Evolutionary conservation across 2,888 invertebrate genomes (phyloP), one percentile per base, ranked within the genome.

Genomic region (Mellilla xanthometata): DNA sequence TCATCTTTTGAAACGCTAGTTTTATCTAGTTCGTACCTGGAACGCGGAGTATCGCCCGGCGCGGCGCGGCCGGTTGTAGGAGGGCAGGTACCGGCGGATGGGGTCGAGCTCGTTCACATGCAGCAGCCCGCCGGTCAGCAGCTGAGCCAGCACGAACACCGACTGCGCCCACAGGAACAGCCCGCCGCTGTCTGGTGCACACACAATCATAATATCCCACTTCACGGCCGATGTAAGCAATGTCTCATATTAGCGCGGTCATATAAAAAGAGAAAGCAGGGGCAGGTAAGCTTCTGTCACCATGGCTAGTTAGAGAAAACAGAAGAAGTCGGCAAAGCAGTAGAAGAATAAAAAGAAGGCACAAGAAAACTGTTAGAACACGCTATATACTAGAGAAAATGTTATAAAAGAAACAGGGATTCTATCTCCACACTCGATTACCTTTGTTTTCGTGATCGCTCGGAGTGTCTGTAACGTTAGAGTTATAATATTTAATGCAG

Each of bases 71-170:
- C 99, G 91, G 77, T 98, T 98, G 76, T 97, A 98, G 0, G 98
- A 98, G 0, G 99, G 99, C 61, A 99, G 89, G 82, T 99, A 98
- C 22, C 99, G 93, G 33, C 98, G 91, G 57, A 99, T 96, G 0
- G 98, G 98, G 84, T 99, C 99, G 51, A 99, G 85, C 83, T 99
- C 99, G 70, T 97, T 98, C 23, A 98, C 95, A 73, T 98, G 96
- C 40, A 99, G 88, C 49, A 99, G 87, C 0, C 96, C 95, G 15
- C 95, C 96, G 1, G 97, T 97, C 49, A 99, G 87, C 34, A 99
- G 90, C 77, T 98, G 97, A 0, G 98, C 94, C 62, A 99, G 94
- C 50, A 99, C 93, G 81, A 98, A 98, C 90, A 99, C 91, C 0
- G 99, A 94, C 89, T 99, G 99, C 58, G 98, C 98, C 98, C 98